Conservation (phyloP, 2,797 vertebrate genomes). For the Hozukius guyotensis region DNA sequence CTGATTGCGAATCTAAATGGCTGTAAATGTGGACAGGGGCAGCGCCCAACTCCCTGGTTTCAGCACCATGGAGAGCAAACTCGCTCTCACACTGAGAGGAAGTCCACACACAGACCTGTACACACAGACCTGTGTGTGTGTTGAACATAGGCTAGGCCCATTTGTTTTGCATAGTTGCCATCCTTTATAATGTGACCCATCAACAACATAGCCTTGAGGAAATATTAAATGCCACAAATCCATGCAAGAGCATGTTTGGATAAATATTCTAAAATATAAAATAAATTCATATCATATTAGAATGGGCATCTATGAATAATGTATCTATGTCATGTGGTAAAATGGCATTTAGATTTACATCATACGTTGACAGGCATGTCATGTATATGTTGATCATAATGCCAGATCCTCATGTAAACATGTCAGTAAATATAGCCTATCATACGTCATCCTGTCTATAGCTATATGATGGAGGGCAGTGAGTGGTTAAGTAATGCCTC, state of each 20-base stretch:
- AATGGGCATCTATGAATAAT: not conserved
- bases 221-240: not conserved
- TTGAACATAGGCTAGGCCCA: not conserved
- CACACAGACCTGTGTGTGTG: not conserved
- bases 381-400: not conserved
- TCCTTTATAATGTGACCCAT: not conserved
- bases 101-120: not conserved
- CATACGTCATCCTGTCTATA: not conserved
- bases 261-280: not conserved
- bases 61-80: slow-evolving; percentile 83
- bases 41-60: slow-evolving; percentile 37
- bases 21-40: not conserved
- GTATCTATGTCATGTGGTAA: not conserved
- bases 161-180: not conserved
- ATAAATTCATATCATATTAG: not conserved
- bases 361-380: not conserved
- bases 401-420: not conserved
- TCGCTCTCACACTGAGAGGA: not conserved
- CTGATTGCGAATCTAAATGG: not conserved
- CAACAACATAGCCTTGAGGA: not conserved
- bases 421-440: not conserved
- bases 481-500: slow-evolving; percentile 63
- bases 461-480: not conserved
- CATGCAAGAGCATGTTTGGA: not conserved
- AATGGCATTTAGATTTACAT: not conserved